These are phyloP conservation scores for Catharus fuscescens DNA, from an alignment of 2,113 vertebrate genomes.

Conservation along the genomic window DNA sequence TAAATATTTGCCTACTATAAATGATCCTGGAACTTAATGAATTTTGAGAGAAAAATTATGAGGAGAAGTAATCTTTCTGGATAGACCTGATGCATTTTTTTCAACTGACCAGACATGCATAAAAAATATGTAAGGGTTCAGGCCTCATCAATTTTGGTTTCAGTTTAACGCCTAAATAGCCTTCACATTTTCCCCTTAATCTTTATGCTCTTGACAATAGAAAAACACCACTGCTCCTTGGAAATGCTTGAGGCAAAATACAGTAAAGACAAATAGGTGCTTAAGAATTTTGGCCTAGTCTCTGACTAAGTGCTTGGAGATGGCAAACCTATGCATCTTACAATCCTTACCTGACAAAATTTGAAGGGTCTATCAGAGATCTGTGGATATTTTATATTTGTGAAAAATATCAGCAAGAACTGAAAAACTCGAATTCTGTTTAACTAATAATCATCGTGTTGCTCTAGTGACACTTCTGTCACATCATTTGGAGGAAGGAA, in stretches of 20 bases:
- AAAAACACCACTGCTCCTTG: neutral
- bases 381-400: neutral
- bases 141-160: neutral
- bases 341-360: neutral
- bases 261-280: neutral
- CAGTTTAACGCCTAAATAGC: neutral
- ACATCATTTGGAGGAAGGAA: neutral
- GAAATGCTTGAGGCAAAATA: neutral
- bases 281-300: neutral
- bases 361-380: neutral
- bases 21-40: neutral
- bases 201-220: neutral
- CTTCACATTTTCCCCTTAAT: neutral
- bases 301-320: neutral
- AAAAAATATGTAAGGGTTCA: neutral
- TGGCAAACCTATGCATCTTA: neutral
- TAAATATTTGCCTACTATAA: neutral
- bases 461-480: neutral
- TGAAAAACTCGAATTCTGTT: neutral
- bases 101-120: neutral
- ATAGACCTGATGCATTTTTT: neutral
- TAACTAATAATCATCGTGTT: neutral
- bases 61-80: neutral
- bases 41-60: neutral
- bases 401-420: neutral